Conservation (phyloP, 2,113 vertebrate genomes). For the Rhabdornis inornatus region DNA sequence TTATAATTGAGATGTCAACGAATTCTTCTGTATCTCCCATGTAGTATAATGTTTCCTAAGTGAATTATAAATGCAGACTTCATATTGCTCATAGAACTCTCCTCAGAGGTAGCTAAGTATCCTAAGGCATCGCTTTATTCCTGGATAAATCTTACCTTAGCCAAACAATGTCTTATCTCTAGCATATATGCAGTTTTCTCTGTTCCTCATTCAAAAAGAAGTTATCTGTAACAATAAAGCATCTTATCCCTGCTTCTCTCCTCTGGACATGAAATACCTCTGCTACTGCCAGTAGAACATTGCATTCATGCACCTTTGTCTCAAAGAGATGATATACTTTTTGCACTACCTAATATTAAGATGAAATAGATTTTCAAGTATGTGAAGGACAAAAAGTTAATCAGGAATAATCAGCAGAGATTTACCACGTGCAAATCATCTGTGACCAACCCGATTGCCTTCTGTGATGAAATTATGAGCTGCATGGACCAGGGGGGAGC, state of each 20-base stretch:
- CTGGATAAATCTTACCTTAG: not conserved
- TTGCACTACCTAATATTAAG: not conserved
- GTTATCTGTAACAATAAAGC: not conserved
- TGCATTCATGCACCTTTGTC: not conserved
- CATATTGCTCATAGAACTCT: not conserved
- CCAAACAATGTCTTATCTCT: not conserved
- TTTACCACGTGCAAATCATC: not conserved
- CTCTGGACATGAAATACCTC: not conserved
- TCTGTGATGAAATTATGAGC: not conserved
- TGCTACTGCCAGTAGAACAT: not conserved
- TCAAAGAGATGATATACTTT: not conserved
- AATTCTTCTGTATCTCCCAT: not conserved
- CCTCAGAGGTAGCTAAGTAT: not conserved
- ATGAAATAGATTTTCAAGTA: not conserved
- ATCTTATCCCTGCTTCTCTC: not conserved
- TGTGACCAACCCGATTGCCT: not conserved
- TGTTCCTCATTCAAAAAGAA: not conserved
- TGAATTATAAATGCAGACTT: not conserved
- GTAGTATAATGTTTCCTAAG: not conserved
- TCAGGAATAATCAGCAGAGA: not conserved
- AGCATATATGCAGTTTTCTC: not conserved
- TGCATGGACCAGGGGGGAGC: not conserved
- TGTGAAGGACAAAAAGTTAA: not conserved
- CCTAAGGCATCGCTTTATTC: not conserved
- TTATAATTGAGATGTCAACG: not conserved